Base-by-base conservation (phyloP, 2,888 invertebrate species). In the Anthoptus insignis region DNA sequence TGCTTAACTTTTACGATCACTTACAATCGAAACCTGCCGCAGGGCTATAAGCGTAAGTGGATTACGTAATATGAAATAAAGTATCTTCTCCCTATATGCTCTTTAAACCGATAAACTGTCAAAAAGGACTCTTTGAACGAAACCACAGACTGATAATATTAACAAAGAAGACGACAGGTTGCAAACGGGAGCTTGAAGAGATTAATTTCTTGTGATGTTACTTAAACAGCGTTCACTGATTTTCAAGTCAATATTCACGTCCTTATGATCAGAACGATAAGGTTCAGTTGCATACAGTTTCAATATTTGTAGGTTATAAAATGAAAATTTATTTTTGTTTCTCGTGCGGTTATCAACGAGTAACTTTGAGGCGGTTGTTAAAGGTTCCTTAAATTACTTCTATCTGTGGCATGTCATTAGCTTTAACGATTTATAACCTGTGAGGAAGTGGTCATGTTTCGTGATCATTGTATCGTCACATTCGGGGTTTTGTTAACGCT, bases 181-280 rank as follows among this genome's bases (percentile, higher is more conserved):
- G 82, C 81, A 79, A 79, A 75, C 81, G 81, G 78, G 75, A 77
- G 76, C 75, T 65, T 63, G 54, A 59, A 71, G 65, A 70, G 73
- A 74, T 78, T 75, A 74, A 75, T 74, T 72, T 73, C 73, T 74
- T 72, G 63, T 66, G 63, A 70, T 29, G 64, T 58, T 59, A 73
- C 45, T 21, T 60, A 64, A 69, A 45, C 8, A 39, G 5, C 19
- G 7, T 27, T 16, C 37, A 14, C 3, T 37, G 21, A 56, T 54
- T 49, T 61, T 16, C 1, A 24, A 24, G 3, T n/a, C 13, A 47
- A 53, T 24, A 39, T 37, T 27, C 3, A 47, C 13, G 1, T 37
- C 5, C 9, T 63, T 68, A 56, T 45, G n/a, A 0, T 6, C 50
- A 29, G 34, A 3, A 19, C 7, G 11, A 54, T 53, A 66, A 45